Evolutionary conservation across 2,797 vertebrate genomes (phyloP).

Genomic region (Myiotriccus ornatus): DNA sequence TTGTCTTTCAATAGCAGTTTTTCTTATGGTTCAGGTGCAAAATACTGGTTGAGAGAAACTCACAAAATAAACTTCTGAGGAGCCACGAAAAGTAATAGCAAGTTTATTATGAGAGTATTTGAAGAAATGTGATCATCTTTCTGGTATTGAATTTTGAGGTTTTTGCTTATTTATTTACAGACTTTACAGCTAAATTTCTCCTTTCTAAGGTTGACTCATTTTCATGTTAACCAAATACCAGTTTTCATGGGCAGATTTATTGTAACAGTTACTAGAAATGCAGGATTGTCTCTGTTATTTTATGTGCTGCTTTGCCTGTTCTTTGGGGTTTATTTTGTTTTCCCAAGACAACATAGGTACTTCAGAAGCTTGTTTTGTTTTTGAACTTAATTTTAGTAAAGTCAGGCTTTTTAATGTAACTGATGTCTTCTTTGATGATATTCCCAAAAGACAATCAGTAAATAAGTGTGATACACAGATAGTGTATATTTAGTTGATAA

Average conservation of each 20-base stretch:
- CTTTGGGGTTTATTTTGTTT: neutral
- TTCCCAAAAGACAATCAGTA: neutral
- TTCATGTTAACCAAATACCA: neutral
- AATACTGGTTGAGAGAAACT: neutral
- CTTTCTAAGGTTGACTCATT: neutral
- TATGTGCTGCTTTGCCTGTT: neutral
- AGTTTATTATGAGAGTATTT: neutral
- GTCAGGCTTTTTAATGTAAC: neutral
- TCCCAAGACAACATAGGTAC: neutral
- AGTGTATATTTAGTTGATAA: neutral
- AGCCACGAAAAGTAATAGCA: neutral
- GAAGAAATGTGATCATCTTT: neutral
- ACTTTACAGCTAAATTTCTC: neutral
- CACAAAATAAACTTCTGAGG: neutral
- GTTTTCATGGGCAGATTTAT: neutral
- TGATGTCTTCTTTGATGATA: neutral
- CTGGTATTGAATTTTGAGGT: fast-evolving
- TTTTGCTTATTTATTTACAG: neutral
- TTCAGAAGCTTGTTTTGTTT: neutral
- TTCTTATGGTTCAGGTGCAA: neutral
- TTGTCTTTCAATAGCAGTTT: neutral
- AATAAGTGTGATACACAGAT: neutral
- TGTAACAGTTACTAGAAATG: neutral
- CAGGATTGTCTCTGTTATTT: neutral
- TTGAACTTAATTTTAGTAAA: neutral